These are phyloP conservation scores for Aradophagus sp. DNA, from an alignment of 1,140 invertebrate species.

Conservation along the genomic window DNA sequence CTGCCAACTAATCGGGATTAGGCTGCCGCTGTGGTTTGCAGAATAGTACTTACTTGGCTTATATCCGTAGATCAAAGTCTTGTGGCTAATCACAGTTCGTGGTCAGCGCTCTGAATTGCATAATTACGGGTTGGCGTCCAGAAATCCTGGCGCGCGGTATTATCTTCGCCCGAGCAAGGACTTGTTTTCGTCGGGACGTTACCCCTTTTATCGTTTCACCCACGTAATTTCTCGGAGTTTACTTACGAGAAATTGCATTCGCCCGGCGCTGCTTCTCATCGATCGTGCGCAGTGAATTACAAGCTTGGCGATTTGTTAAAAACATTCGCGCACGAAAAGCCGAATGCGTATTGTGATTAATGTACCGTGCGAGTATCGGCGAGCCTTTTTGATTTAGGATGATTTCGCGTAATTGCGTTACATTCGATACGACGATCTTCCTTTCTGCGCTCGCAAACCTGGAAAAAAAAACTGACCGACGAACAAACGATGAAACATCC, in stretches of 20 bases:
- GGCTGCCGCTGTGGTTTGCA: conserved; percentile 31
- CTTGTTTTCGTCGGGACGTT: conserved; percentile 39
- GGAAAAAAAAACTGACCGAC: too few species aligned
- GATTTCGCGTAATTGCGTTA: conserved; percentile 40
- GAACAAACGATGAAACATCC: too few species aligned
- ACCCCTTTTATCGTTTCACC: conserved; percentile 39
- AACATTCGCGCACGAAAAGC: conserved; percentile 45
- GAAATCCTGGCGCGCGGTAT: conserved; percentile 35
- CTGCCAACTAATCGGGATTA: conserved; percentile 44
- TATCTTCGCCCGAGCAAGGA: conserved; percentile 41
- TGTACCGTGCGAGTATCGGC: conserved; percentile 19
- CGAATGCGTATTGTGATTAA: conserved; percentile 41
- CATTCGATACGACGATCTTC: conserved; percentile 34
- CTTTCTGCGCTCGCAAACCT: conserved; percentile 2
- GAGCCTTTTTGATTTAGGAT: conserved; percentile 35
- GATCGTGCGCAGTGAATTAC: conserved; percentile 39
- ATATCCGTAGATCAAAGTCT: conserved; percentile 49
- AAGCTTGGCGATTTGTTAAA: conserved; percentile 45
- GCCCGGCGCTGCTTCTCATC: conserved; percentile 29
- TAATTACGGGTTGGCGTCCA: conserved; percentile 49
- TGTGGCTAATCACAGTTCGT: conserved; percentile 51
- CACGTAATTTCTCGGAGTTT: conserved; percentile 49
- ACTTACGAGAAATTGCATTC: conserved; percentile 35
- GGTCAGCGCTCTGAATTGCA: conserved; percentile 52
- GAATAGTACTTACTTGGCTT: conserved; percentile 34